A percentile compares a stretch with the other conserved stretches of the same genome.
These are phyloP conservation scores for Lathamus discolor DNA, from an alignment of 2,113 vertebrate genomes.

Conservation along the genomic window DNA sequence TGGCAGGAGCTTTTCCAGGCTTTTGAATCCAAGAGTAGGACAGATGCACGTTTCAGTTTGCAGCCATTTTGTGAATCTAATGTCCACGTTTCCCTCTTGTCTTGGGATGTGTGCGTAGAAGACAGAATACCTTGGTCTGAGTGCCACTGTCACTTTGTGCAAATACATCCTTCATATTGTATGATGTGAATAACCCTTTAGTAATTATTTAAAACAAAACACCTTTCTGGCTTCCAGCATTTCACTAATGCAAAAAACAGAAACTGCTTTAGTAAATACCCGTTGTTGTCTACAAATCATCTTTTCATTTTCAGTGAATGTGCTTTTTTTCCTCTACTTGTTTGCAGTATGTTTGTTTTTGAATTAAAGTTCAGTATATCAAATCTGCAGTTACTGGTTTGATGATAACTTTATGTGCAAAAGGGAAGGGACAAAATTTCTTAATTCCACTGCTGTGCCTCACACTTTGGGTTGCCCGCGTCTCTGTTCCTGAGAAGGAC, in stretches of 20 bases:
- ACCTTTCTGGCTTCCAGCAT: background rate
- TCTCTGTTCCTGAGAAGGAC: background rate
- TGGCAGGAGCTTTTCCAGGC: fast-evolving
- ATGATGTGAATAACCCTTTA: background rate
- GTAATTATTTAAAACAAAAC: background rate
- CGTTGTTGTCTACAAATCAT: background rate
- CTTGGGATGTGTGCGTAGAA: background rate
- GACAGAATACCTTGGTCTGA: background rate
- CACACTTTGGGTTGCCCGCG: background rate
- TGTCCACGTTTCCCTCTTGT: fast-evolving
- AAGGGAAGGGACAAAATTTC: background rate
- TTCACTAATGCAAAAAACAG: background rate
- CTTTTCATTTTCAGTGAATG: background rate
- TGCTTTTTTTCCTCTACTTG: background rate
- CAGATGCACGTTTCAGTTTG: background rate
- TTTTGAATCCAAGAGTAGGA: background rate
- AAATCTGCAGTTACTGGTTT: background rate
- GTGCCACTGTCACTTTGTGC: background rate
- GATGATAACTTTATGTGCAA: background rate
- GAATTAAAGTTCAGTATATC: background rate
- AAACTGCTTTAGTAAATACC: background rate
- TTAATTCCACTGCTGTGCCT: background rate
- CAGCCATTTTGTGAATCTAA: background rate
- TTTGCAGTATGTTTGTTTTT: background rate
- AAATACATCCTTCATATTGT: background rate